These are phyloP conservation scores for Haliclystus octoradiatus DNA, from an alignment of 30 jellyfish, hydroid and myxozoan species.

Conservation along the genomic window DNA sequence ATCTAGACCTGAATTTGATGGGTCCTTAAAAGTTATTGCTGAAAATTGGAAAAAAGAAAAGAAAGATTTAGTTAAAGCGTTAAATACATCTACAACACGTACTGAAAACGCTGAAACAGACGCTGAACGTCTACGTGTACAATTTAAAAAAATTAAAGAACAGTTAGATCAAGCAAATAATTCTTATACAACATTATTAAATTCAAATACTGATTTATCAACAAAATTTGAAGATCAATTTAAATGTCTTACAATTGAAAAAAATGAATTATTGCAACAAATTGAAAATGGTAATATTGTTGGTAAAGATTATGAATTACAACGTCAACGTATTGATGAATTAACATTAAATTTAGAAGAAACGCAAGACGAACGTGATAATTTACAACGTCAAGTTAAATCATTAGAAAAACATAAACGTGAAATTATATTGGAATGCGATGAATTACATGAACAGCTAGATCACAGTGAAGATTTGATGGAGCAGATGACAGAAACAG, in stretches of 20 bases:
- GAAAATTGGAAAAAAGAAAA: slow-evolving; percentile 68
- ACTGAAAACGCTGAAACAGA: slow-evolving; percentile 53
- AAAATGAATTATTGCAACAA: slow-evolving; percentile 16
- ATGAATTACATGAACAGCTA: slow-evolving; percentile 88
- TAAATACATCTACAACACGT: slow-evolving; percentile 28
- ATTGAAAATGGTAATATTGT: slow-evolving; percentile 12
- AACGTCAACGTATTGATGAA: slow-evolving; percentile 27
- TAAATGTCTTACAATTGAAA: slow-evolving; percentile 26
- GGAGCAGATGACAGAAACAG: slow-evolving; percentile 70
- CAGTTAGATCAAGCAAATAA: slow-evolving; percentile 69
- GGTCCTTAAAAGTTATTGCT: slow-evolving; percentile 44
- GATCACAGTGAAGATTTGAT: slow-evolving; percentile 87
- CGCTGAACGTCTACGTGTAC: slow-evolving; percentile 61
- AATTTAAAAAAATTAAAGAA: slow-evolving; percentile 54
- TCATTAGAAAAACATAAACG: slow-evolving; percentile 66
- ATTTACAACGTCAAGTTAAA: slow-evolving; percentile 30
- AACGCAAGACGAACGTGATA: slow-evolving; percentile 67
- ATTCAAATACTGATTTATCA: slow-evolving; percentile 56
- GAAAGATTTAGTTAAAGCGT: slow-evolving; percentile 42
- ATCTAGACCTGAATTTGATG: slow-evolving; percentile 46
- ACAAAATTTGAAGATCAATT: slow-evolving; percentile 52
- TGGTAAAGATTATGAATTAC: slow-evolving; percentile 13
- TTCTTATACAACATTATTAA: slow-evolving; percentile 44
- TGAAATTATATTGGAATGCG: slow-evolving; percentile 40
- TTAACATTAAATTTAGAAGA: slow-evolving; percentile 27